These are phyloP conservation scores for Microcebus murinus DNA, from an alignment of 2,113 vertebrate species.

Conservation along the genomic window DNA sequence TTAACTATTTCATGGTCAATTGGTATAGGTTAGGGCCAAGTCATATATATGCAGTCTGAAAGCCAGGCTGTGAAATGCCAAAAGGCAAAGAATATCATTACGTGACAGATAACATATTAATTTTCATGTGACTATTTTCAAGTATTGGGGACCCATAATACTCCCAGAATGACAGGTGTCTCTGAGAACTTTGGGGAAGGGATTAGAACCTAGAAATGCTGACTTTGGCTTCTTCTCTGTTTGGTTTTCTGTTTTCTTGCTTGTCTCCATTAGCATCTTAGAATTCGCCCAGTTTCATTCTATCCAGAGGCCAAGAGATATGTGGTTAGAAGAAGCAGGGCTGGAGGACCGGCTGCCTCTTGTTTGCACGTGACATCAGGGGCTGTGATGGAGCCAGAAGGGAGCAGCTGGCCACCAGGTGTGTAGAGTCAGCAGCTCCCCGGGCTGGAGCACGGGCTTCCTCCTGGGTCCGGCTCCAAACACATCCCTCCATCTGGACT, in stretches of 20 bases:
- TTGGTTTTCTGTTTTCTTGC: constrained; percentile 5
- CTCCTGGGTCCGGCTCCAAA: neutral
- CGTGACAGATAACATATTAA: neutral
- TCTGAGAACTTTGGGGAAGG: constrained; percentile 19
- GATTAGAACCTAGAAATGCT: constrained; percentile 18
- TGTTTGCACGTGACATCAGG: neutral
- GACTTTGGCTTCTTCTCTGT: neutral
- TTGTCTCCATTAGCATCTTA: neutral
- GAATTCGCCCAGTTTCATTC: neutral
- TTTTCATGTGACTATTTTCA: constrained; percentile 9
- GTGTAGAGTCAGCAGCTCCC: neutral
- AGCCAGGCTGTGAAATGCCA: neutral
- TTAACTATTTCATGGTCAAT: neutral
- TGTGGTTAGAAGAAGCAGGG: neutral
- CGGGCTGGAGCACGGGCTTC: neutral
- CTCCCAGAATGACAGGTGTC: neutral
- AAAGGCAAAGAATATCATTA: neutral
- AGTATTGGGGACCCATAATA: neutral
- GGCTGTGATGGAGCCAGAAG: neutral
- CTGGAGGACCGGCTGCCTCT: neutral
- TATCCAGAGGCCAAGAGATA: neutral
- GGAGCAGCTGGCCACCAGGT: constrained; percentile 18
- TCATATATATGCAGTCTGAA: neutral
- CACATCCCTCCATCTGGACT: neutral
- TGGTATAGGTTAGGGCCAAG: neutral